Base-by-base conservation (phyloP, 2,888 invertebrate genomes). In the Eristalis pertinax region DNA sequence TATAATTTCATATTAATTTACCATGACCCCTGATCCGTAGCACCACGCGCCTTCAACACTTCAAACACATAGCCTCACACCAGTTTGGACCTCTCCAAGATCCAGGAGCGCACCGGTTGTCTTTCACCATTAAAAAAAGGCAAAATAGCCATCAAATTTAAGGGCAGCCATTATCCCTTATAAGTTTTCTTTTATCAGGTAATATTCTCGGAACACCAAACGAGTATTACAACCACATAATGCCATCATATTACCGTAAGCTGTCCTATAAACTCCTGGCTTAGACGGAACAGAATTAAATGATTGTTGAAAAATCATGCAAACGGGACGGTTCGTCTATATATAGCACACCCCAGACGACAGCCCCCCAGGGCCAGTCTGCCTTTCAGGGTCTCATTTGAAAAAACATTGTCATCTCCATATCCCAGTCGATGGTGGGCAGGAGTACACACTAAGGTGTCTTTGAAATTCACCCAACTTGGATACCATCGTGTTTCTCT, bases 251-350 rank as follows among this genome's bases (percentile, higher is more conserved):
- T 72, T 72, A 77, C 81, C 72, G 41, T 64, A 73, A 81, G 60
- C 81, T 77, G 58, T 68, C 58, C 77, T 64, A 77, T 81, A 81
- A 85, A 82, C 35, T 64, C 77, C 63, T 62, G 41, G 67, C 64
- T 76, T 73, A 75, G 69, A 68, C 69, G 77, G 70, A 50, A 83
- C 78, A 82, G 69, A 83, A 83, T 86, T 83, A 83, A 86, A 83
- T 86, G 86, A 79, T 86, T 86, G 86, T 86, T 58, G 70, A 62
- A 83, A 82, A 86, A 86, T 82, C 83, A 82, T 83, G 86, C 83
- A 86, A 83, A 86, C 70, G 86, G 85, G 77, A 78, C 77, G 65
- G 67, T 70, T 38, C 58, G 68, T 72, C 65, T 72, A 75, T 56
- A 65, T 50, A 63, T 69, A 56, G 63, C 43, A 68, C 43, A 69